These are phyloP conservation scores for Drosophila lacertosa DNA, from an alignment of 1,140 invertebrate species.

Conservation along the genomic window DNA sequence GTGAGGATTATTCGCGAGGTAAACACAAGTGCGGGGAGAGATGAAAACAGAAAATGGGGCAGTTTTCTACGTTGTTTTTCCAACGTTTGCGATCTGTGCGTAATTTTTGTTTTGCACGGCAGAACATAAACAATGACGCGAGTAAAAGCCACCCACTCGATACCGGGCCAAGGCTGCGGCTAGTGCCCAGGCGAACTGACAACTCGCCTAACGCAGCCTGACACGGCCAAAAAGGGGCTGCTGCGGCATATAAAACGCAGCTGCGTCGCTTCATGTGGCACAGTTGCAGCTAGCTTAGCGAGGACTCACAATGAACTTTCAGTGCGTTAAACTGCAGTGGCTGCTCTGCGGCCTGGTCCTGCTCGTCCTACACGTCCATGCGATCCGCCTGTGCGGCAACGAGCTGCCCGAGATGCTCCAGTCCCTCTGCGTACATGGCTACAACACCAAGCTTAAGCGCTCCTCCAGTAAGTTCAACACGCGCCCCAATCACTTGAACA, in stretches of 20 bases:
- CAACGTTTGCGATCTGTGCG: slow-evolving; percentile 54
- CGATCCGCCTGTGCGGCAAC: slow-evolving; percentile 46
- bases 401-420: slow-evolving; percentile 40
- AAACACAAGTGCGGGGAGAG: too few species aligned
- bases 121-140: slow-evolving; percentile 68
- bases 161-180: slow-evolving; percentile 22
- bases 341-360: slow-evolving; percentile 34
- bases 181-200: slow-evolving; percentile 49
- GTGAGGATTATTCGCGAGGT: too few species aligned
- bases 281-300: slow-evolving; percentile 36
- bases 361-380: slow-evolving; percentile 18
- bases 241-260: slow-evolving; percentile 58
- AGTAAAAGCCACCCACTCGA: slow-evolving; percentile 33
- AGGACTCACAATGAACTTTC: slow-evolving; percentile 1
- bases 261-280: background rate
- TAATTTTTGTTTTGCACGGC: slow-evolving; percentile 53
- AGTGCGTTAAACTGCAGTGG: slow-evolving; percentile 11
- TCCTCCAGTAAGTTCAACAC: slow-evolving; percentile 25
- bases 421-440: slow-evolving; percentile 44
- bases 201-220: slow-evolving; percentile 52
- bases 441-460: slow-evolving; percentile 50
- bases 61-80: slow-evolving; percentile 27
- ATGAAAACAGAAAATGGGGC: slow-evolving; percentile 13
- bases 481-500: background rate
- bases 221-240: too few species aligned